phyloP scores from a whole-genome alignment of 2,797 vertebrate species.

The Gila robusta region DNA sequence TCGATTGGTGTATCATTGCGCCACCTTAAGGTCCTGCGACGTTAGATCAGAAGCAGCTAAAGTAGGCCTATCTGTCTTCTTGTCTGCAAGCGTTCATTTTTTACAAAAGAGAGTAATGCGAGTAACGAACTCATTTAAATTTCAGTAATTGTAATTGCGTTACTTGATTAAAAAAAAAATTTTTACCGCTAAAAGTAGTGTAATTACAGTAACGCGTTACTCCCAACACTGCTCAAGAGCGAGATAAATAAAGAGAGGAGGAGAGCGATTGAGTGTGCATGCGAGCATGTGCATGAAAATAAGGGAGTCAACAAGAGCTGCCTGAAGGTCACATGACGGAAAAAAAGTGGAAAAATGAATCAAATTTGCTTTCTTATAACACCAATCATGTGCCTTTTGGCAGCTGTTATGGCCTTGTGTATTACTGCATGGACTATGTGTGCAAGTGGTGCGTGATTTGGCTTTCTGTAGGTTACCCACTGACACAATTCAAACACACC shows the following conservation, averaged over 20 bases:
- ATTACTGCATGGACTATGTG: slow-evolving; percentile 4
- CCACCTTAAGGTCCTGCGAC: too few species aligned
- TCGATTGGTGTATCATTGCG: too few species aligned
- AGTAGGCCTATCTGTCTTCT: too few species aligned
- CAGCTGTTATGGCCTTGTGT: slow-evolving; percentile 27
- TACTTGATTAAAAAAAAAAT: too few species aligned
- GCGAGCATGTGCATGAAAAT: slow-evolving; percentile 22
- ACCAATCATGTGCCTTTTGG: slow-evolving; percentile 21
- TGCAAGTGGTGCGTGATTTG: background rate
- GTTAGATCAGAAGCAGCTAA: too few species aligned
- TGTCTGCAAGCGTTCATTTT: too few species aligned
- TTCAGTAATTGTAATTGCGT: too few species aligned
- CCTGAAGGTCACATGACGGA: slow-evolving; percentile 13
- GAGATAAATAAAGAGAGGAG: slow-evolving; percentile 29
- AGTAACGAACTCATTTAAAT: too few species aligned
- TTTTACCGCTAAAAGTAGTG: too few species aligned
- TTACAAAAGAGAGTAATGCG: too few species aligned
- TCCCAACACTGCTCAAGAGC: background rate
- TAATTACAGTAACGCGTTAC: too few species aligned
- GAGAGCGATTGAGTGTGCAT: background rate
- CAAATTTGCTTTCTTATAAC: slow-evolving; percentile 39
- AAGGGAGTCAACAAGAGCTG: slow-evolving; percentile 16
- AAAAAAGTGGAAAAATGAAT: slow-evolving; percentile 4
- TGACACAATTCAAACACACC: slow-evolving; percentile 7
- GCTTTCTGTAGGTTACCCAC: slow-evolving; percentile 2